Conservation (phyloP, 2,113 vertebrate species). For the Gambusia affinis region DNA sequence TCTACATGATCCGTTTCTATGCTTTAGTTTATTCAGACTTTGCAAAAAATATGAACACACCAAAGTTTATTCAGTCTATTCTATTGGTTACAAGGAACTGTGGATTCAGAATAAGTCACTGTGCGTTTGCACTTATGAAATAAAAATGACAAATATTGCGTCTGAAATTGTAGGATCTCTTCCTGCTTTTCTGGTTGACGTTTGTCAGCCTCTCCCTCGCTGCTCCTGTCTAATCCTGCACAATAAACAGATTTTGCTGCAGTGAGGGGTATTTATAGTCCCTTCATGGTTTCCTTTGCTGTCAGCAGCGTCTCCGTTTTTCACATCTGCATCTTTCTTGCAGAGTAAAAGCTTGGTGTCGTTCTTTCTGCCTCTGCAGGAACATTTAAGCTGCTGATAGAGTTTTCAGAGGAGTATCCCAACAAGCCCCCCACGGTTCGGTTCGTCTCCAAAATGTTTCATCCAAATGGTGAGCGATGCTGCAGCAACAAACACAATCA, state of each 20-base stretch:
- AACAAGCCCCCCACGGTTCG: slow-evolving; percentile 99
- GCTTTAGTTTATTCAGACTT: neutral
- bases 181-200: neutral
- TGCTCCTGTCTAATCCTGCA: slow-evolving; percentile 21
- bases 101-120: neutral
- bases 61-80: no score
- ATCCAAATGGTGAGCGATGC: slow-evolving; percentile 93
- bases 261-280: slow-evolving; percentile 49
- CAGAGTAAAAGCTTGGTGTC: neutral
- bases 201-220: neutral
- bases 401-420: slow-evolving; percentile 99
- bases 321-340: slow-evolving; percentile 33
- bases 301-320: slow-evolving; percentile 5
- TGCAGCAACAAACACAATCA: neutral
- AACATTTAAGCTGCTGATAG: slow-evolving; percentile 99
- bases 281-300: slow-evolving; percentile 29
- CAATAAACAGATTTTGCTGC: slow-evolving; percentile 30
- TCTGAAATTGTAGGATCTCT: neutral
- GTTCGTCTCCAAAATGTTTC: slow-evolving; percentile 99
- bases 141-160: no score
- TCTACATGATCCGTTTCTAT: no score
- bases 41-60: neutral
- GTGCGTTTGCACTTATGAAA: neutral
- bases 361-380: slow-evolving; percentile 76
- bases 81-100: neutral